A percentile compares a stretch with the other conserved stretches of the same genome.
Conservation (phyloP, 2,888 invertebrate species). For the Tupiocoris notatus region DNA sequence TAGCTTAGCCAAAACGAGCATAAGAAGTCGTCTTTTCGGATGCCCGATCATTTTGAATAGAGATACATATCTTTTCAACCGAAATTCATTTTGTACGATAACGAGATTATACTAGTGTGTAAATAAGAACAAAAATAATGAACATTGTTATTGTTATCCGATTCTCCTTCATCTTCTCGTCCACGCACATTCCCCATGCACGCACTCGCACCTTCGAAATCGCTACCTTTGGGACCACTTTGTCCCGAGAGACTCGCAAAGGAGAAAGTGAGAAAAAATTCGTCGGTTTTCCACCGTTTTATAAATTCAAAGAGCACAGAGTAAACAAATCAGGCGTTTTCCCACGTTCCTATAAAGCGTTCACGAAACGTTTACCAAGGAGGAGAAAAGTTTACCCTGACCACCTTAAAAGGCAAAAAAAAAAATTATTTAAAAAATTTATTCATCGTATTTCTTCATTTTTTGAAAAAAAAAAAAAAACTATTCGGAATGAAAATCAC, state of each 20-base stretch:
- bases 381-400: slow-evolving; percentile 7
- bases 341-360: not conserved
- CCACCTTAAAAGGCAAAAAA: not conserved
- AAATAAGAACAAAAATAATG: slow-evolving; percentile 30
- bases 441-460: not conserved
- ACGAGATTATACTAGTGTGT: slow-evolving; percentile 36
- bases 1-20: slow-evolving; percentile 11
- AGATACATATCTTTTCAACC: slow-evolving; percentile 30
- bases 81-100: slow-evolving; percentile 27
- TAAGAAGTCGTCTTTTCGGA: slow-evolving; percentile 9
- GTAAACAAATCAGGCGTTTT: too few species aligned
- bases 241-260: slow-evolving; percentile 13
- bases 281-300: not conserved
- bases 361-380: not conserved
- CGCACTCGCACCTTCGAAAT: not conserved
- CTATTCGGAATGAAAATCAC: slow-evolving; percentile 23
- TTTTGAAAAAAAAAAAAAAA: too few species aligned
- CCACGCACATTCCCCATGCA: slow-evolving; percentile 11
- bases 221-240: slow-evolving; percentile 31
- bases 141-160: slow-evolving; percentile 1
- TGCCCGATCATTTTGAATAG: slow-evolving; percentile 30
- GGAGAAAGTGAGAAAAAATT: not conserved
- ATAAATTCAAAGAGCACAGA: too few species aligned
- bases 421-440: slow-evolving; percentile 2
- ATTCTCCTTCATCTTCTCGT: not conserved